Conservation (phyloP, 2,888 invertebrate species). For the Celastrina argiolus region DNA sequence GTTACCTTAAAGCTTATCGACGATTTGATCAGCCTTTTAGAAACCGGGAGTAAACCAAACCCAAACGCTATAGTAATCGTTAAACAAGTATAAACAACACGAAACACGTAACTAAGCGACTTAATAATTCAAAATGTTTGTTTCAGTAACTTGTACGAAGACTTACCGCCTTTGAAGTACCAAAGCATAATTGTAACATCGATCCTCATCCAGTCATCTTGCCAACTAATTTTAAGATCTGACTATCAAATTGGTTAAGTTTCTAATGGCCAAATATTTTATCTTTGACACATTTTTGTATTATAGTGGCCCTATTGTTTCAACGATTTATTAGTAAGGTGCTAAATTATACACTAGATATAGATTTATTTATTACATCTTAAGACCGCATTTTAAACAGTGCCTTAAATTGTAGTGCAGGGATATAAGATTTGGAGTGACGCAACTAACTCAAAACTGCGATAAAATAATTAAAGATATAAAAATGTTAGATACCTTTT, state of each 20-base stretch:
- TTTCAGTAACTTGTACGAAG: constrained; percentile 52
- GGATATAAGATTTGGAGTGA: neutral
- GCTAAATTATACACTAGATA: constrained; percentile 18
- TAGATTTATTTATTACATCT: constrained; percentile 18
- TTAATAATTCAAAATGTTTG: constrained; percentile 26
- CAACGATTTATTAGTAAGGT: constrained; percentile 4
- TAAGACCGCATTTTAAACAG: constrained; percentile 41
- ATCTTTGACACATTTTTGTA: neutral
- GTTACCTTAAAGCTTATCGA: too few relatives aligned
- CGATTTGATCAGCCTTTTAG: too few relatives aligned
- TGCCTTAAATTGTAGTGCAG: constrained; percentile 43
- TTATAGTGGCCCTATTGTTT: neutral
- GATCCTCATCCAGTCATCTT: constrained; percentile 25
- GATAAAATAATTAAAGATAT: neutral
- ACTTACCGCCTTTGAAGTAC: constrained; percentile 45
- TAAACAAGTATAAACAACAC: too few relatives aligned
- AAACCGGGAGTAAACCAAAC: too few relatives aligned
- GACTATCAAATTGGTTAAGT: constrained; percentile 24
- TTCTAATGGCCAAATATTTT: constrained; percentile 3
- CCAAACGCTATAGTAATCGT: too few relatives aligned
- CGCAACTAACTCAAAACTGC: too few relatives aligned
- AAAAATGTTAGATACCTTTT: too few relatives aligned
- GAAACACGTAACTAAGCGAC: too few relatives aligned
- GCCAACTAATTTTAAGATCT: constrained; percentile 23
- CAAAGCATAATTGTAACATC: constrained; percentile 50